Conservation (phyloP, 2,113 vertebrate species). For the Myotis yumanensis region DNA sequence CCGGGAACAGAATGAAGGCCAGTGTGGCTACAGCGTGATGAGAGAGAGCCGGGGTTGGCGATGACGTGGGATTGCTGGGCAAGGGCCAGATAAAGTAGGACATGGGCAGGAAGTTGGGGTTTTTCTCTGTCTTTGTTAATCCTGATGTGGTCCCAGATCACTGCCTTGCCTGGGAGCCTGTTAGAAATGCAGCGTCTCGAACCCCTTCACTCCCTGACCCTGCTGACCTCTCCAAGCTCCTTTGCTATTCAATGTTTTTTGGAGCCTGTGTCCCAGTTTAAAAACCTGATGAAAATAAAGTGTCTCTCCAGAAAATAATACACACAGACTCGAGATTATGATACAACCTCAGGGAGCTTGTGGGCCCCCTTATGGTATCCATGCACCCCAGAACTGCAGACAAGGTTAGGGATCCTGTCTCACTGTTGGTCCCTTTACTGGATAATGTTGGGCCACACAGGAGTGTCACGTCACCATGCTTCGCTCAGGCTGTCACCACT, state of each 20-base stretch:
- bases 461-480: neutral
- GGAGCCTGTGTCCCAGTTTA: neutral
- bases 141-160: neutral
- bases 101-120: neutral
- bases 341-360: neutral
- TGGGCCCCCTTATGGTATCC: neutral
- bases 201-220: neutral
- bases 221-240: neutral
- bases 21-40: neutral
- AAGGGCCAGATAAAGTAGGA: neutral
- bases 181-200: neutral
- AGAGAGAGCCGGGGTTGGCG: neutral
- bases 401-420: neutral
- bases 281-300: constrained; percentile 28
- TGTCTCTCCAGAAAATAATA: neutral
- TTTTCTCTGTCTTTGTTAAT: constrained; percentile 15
- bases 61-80: neutral
- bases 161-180: neutral
- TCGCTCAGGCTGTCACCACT: neutral
- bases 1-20: neutral
- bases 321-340: neutral
- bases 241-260: constrained; percentile 4
- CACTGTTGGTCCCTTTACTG: neutral
- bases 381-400: neutral
- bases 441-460: accelerated